Evolutionary conservation across 2,113 vertebrate species (phyloP).

Genomic region (Pachyramphus minor): DNA sequence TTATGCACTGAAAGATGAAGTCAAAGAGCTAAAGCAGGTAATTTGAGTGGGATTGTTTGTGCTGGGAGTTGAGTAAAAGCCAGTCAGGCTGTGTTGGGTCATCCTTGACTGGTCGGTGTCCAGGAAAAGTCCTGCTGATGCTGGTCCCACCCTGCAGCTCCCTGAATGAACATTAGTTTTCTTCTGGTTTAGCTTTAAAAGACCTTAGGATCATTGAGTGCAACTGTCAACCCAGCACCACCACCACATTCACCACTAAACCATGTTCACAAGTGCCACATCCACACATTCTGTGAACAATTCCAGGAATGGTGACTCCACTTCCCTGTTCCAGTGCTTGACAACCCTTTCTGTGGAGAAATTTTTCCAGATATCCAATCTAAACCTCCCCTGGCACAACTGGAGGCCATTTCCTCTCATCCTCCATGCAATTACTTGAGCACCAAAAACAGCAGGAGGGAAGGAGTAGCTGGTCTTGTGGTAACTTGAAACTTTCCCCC

Average conservation of each 20-base stretch:
- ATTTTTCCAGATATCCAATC: neutral
- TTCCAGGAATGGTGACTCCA: neutral
- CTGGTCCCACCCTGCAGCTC: neutral
- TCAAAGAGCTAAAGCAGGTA: slow-evolving; percentile 97
- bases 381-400: neutral
- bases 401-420: neutral
- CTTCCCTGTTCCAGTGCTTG: neutral
- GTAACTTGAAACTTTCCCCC: neutral
- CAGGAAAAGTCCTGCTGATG: neutral
- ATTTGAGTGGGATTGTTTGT: neutral
- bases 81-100: neutral
- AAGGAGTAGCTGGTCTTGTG: neutral
- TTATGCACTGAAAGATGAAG: slow-evolving; percentile 97
- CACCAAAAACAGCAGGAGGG: neutral
- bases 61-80: neutral
- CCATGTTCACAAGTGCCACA: neutral
- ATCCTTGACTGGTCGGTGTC: rapidly evolving
- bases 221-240: neutral
- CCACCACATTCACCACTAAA: neutral
- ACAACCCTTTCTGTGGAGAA: neutral
- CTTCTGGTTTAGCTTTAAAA: neutral
- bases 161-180: neutral
- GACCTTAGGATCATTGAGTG: neutral
- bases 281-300: neutral
- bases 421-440: neutral